These are phyloP conservation scores for Toxonevra muliebris DNA, from an alignment of 2,888 invertebrate genomes.

Conservation along the genomic window DNA sequence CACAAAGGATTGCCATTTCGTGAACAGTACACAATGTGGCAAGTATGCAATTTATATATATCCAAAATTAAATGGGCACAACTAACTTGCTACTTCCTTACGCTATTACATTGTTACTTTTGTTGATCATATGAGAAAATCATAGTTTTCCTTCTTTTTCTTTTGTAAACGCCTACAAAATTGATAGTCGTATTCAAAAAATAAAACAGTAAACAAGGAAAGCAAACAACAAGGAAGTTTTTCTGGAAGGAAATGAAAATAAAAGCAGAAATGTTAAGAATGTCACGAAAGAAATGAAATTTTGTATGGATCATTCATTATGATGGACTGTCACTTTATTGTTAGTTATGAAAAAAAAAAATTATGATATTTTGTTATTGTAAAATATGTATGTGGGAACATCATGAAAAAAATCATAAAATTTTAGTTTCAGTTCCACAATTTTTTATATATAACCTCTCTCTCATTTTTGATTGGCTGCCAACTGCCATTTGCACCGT, in stretches of 20 bases:
- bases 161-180: constrained; percentile 10
- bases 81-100: constrained; percentile 59
- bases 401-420: too few relatives aligned
- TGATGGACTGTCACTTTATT: constrained; percentile 62
- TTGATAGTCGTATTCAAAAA: constrained; percentile 7
- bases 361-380: too few relatives aligned
- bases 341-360: too few relatives aligned
- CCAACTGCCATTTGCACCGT: too few relatives aligned
- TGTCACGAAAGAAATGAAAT: constrained; percentile 38
- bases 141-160: constrained; percentile 4
- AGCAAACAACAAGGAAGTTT: constrained; percentile 11
- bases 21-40: too few relatives aligned
- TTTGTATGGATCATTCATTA: constrained; percentile 60
- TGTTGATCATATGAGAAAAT: constrained; percentile 18
- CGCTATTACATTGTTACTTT: constrained; percentile 42
- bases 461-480: too few relatives aligned
- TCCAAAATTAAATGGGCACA: constrained; percentile 48
- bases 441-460: too few relatives aligned
- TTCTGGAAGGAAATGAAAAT: constrained; percentile 14
- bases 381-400: too few relatives aligned
- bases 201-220: too few relatives aligned
- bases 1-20: too few relatives aligned
- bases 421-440: too few relatives aligned
- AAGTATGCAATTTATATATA: too few relatives aligned
- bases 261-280: constrained; percentile 19